Conservation (phyloP, 2,797 vertebrate genomes). For the Oryzias sinensis region DNA sequence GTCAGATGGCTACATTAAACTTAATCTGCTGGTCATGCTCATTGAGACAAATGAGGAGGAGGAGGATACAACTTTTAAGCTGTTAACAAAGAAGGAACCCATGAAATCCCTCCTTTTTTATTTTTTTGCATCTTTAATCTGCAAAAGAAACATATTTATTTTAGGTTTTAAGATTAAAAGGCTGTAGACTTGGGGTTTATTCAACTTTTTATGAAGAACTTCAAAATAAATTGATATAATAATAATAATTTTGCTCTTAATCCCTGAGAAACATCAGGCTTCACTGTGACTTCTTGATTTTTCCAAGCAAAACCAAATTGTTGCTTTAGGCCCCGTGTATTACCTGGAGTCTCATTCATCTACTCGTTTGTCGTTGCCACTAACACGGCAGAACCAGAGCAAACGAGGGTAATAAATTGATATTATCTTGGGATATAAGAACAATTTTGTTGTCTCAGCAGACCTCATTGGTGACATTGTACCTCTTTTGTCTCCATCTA, state of each 20-base stretch:
- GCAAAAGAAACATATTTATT: constrained; percentile 12
- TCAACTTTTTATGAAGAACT: too few relatives aligned
- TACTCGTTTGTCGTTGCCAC: constrained; percentile 18
- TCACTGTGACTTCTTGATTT: constrained; percentile 7
- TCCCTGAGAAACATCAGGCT: constrained; percentile 5
- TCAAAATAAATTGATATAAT: too few relatives aligned
- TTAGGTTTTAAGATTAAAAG: background rate
- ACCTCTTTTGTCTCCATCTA: constrained; percentile 49
- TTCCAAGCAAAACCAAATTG: constrained; percentile 13
- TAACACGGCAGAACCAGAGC: constrained; percentile 12
- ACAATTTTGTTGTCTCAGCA: constrained; percentile 22
- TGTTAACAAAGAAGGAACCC: constrained; percentile 14
- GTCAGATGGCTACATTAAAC: constrained; percentile 25
- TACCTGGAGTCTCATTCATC: constrained; percentile 25
- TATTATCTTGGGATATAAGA: constrained; percentile 8
- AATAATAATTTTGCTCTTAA: background rate
- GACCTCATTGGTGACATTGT: constrained; percentile 15
- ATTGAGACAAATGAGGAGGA: constrained; percentile 55
- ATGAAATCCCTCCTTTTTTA: constrained; percentile 7
- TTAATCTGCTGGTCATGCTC: constrained; percentile 40
- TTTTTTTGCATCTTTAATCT: background rate
- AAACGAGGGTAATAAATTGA: constrained; percentile 38
- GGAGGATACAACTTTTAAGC: constrained; percentile 21
- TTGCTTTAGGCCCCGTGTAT: constrained; percentile 9
- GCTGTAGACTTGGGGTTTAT: too few relatives aligned